These are phyloP conservation scores for Oscheius sp. DNA, from an alignment of 1,140 invertebrate genomes.

Conservation along the genomic window DNA sequence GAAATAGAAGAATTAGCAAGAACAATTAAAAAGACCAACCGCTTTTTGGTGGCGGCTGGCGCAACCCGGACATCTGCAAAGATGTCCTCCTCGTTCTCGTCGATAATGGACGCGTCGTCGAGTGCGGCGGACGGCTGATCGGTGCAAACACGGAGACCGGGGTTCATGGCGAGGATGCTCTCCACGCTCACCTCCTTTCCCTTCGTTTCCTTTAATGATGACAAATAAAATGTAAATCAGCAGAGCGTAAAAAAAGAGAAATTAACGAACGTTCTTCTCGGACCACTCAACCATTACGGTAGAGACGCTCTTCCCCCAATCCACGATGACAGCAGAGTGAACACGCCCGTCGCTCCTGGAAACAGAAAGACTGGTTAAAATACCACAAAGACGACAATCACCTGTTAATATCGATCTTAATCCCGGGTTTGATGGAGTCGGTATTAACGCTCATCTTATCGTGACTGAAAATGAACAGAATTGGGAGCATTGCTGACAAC, in stretches of 20 bases:
- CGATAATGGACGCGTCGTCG: no score
- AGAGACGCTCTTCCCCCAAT: conserved; percentile 79
- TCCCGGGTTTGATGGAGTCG: conserved; percentile 25
- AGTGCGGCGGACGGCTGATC: neutral
- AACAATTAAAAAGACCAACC: neutral
- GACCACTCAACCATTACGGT: conserved; percentile 95
- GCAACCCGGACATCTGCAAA: neutral
- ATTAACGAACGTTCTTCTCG: conserved; percentile 67
- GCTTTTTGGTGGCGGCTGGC: no score
- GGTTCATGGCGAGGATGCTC: neutral
- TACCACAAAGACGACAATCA: no score
- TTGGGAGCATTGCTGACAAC: no score
- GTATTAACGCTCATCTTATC: no score
- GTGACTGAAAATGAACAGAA: no score
- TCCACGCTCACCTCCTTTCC: neutral
- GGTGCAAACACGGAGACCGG: neutral
- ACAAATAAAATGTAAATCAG: no score
- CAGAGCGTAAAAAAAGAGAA: neutral
- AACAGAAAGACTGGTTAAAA: neutral
- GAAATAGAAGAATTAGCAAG: neutral
- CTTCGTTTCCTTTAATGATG: no score
- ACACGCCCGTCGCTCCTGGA: conserved; percentile 71
- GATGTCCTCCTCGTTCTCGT: neutral
- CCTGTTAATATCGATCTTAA: conserved; percentile 42
- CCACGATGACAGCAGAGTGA: conserved; percentile 89